These are phyloP conservation scores for Pyrocephalus nanus DNA, from an alignment of 2,797 vertebrate species.

Conservation along the genomic window DNA sequence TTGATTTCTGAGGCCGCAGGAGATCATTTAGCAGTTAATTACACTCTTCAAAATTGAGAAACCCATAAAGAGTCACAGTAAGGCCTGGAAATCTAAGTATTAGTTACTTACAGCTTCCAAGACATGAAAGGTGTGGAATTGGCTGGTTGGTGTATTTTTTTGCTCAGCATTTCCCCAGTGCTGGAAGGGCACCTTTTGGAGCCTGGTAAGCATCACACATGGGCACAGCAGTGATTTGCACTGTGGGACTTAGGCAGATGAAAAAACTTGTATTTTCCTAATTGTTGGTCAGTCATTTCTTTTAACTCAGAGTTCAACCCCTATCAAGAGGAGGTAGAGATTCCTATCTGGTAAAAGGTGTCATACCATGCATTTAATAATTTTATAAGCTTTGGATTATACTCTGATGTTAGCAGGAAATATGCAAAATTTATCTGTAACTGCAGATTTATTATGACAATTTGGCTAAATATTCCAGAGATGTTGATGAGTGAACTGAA, in stretches of 20 bases:
- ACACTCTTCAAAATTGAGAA: slow-evolving; percentile 40
- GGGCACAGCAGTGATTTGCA: neutral
- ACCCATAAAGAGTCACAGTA: neutral
- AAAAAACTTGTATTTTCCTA: neutral
- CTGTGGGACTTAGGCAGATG: neutral
- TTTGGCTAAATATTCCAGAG: neutral
- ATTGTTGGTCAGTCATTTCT: neutral
- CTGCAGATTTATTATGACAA: neutral
- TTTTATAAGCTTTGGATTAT: neutral
- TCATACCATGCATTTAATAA: neutral
- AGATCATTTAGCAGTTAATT: slow-evolving; percentile 32
- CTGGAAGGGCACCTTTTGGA: neutral
- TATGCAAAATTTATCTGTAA: neutral
- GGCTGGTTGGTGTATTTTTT: neutral
- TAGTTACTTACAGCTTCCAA: slow-evolving; percentile 22
- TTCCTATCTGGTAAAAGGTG: neutral
- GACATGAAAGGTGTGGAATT: neutral
- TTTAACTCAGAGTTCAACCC: neutral
- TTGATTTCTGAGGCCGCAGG: slow-evolving; percentile 21
- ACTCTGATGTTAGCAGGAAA: neutral
- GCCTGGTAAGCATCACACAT: neutral
- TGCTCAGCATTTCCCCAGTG: neutral
- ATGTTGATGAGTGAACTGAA: neutral
- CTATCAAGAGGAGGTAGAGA: neutral
- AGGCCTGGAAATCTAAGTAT: slow-evolving; percentile 61